Percentiles rank a stretch among this genome's conserved stretches.
Conservation (phyloP, 2,888 invertebrate species). For the Aspidapion aeneum region DNA sequence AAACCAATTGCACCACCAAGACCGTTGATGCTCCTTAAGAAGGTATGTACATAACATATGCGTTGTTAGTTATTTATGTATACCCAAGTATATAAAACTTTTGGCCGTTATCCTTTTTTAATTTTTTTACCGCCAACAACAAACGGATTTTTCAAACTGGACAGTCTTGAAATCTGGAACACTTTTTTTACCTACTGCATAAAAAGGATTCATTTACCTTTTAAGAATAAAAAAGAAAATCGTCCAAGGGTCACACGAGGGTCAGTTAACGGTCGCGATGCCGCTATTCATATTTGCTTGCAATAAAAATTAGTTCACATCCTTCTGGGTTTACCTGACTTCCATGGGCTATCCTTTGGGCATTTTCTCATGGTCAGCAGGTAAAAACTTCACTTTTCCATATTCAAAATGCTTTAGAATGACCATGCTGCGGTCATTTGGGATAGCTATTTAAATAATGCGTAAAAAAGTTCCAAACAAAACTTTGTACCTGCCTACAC, state of each 20-base stretch:
- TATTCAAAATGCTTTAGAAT: constrained; percentile 16
- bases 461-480: not conserved
- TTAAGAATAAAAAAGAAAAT: constrained; percentile 15
- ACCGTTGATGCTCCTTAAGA: too few species aligned
- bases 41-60: too few species aligned
- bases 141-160: constrained; percentile 1
- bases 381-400: constrained; percentile 11
- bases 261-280: constrained; percentile 12
- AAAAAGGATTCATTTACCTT: not conserved
- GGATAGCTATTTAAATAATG: not conserved
- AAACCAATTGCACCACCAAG: too few species aligned
- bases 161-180: constrained; percentile 6
- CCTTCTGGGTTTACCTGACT: constrained; percentile 30
- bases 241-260: constrained; percentile 30
- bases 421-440: constrained; percentile 20
- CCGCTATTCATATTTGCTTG: constrained; percentile 3
- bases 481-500: constrained; percentile 36
- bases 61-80: too few species aligned
- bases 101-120: not conserved
- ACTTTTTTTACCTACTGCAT: constrained; percentile 8
- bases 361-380: constrained; percentile 28
- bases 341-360: constrained; percentile 25
- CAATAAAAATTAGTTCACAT: constrained; percentile 24
- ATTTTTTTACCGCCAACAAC: constrained; percentile 4
- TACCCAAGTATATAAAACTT: not conserved